Evolutionary conservation across 1,140 invertebrate genomes (phyloP).

Genomic region (Listronotus bonariensis): DNA sequence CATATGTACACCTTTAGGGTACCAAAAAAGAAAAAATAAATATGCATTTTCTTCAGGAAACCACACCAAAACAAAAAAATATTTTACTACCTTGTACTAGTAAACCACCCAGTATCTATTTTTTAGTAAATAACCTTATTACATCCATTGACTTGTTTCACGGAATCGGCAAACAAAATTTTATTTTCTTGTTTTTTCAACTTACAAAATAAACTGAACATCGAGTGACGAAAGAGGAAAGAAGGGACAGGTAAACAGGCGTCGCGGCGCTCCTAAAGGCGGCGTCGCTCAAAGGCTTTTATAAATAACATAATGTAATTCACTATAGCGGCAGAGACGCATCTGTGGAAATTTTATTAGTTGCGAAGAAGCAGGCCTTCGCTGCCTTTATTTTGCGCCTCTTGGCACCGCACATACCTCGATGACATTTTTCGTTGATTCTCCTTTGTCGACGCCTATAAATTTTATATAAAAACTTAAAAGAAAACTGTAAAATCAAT

Average conservation of each 20-base stretch:
- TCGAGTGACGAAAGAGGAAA: constrained; percentile 5
- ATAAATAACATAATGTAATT: constrained; percentile 57
- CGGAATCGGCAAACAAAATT: too few relatives aligned
- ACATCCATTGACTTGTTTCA: too few relatives aligned
- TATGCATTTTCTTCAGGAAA: too few relatives aligned
- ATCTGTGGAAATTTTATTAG: constrained; percentile 57
- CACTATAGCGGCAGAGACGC: constrained; percentile 44
- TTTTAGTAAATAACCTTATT: too few relatives aligned
- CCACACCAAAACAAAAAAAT: too few relatives aligned
- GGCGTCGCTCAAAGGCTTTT: constrained; percentile 53
- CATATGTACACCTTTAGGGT: too few relatives aligned
- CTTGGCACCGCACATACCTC: constrained; percentile 3
- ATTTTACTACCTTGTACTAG: too few relatives aligned
- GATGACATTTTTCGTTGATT: constrained; percentile 9
- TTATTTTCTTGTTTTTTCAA: too few relatives aligned
- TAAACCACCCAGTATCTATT: too few relatives aligned
- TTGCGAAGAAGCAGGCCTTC: constrained; percentile 45
- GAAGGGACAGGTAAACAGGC: constrained; percentile 34
- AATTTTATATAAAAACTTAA: constrained; percentile 2
- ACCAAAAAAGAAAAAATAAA: too few relatives aligned
- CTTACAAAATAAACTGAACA: too few relatives aligned
- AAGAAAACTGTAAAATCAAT: constrained; percentile 17
- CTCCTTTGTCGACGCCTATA: constrained; percentile 16
- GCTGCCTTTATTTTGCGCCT: constrained; percentile 15
- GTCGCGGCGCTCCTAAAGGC: constrained; percentile 44